These are phyloP conservation scores for Alca torda DNA, from an alignment of 2,797 vertebrate genomes.

Conservation along the genomic window DNA sequence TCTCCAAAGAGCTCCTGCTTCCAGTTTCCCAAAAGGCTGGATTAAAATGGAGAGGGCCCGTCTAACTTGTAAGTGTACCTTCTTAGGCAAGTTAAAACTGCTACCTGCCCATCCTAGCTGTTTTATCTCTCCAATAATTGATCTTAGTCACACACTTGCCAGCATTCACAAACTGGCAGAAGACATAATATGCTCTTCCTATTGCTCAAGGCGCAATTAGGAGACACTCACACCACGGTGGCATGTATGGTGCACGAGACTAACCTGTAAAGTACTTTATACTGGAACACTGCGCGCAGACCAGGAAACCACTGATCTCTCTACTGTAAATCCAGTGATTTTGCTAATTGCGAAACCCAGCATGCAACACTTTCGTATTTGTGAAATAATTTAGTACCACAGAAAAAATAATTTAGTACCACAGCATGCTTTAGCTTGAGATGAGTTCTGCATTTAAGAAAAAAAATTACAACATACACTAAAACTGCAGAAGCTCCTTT, in stretches of 20 bases:
- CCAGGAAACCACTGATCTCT: background rate
- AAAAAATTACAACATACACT: background rate
- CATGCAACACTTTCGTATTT: background rate
- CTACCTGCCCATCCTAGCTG: constrained; percentile 60
- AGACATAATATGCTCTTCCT: constrained; percentile 17
- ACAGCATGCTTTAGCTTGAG: background rate
- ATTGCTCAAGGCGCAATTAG: constrained; percentile 6
- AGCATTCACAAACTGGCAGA: background rate
- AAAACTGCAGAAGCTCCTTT: background rate
- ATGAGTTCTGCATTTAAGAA: background rate
- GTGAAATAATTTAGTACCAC: background rate
- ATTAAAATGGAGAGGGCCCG: constrained; percentile 30
- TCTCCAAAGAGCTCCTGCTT: constrained; percentile 18
- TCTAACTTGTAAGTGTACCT: constrained; percentile 65
- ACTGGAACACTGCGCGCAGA: background rate
- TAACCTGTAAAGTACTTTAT: background rate
- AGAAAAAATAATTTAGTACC: background rate
- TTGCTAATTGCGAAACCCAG: background rate
- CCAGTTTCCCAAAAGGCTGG: constrained; percentile 20
- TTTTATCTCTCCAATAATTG: constrained; percentile 48
- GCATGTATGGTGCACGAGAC: background rate
- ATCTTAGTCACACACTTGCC: constrained; percentile 33
- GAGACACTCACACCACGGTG: background rate
- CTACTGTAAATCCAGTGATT: background rate
- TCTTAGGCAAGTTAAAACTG: constrained; percentile 59